phyloP scores from a whole-genome alignment of 2,113 vertebrate genomes.

The Actinemys pallida region DNA sequence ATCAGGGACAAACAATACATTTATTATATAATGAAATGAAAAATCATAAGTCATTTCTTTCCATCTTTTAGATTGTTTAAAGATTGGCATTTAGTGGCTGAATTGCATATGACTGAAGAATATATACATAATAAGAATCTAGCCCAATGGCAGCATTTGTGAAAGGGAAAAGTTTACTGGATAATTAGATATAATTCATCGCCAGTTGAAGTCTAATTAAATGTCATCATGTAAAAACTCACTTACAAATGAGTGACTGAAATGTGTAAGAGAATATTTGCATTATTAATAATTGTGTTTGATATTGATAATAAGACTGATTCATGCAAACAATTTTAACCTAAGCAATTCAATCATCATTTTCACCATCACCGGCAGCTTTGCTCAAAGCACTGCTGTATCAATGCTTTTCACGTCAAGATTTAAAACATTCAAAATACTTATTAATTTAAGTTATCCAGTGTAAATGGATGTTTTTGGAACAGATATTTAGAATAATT shows the following conservation, averaged over 20 bases:
- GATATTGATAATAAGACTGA: neutral
- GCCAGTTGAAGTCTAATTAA: conserved; percentile 16
- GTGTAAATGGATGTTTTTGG: neutral
- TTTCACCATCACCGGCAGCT: neutral
- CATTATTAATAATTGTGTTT: neutral
- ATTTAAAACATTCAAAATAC: neutral
- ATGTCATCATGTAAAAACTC: conserved; percentile 35
- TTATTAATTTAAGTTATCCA: neutral
- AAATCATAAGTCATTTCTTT: neutral
- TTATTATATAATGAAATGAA: neutral
- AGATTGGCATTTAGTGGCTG: neutral
- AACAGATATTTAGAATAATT: neutral
- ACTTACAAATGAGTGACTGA: neutral
- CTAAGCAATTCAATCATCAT: neutral
- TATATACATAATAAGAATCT: neutral
- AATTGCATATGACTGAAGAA: neutral
- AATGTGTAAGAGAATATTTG: neutral
- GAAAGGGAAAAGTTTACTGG: neutral
- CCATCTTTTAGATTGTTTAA: neutral
- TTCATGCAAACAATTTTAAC: neutral
- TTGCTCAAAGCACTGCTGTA: neutral
- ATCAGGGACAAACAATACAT: neutral
- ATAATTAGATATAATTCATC: conserved; percentile 12
- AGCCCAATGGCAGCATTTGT: neutral
- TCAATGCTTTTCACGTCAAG: neutral